Conservation (phyloP, 2,888 invertebrate genomes). For the Yponomeuta plumbellus region DNA sequence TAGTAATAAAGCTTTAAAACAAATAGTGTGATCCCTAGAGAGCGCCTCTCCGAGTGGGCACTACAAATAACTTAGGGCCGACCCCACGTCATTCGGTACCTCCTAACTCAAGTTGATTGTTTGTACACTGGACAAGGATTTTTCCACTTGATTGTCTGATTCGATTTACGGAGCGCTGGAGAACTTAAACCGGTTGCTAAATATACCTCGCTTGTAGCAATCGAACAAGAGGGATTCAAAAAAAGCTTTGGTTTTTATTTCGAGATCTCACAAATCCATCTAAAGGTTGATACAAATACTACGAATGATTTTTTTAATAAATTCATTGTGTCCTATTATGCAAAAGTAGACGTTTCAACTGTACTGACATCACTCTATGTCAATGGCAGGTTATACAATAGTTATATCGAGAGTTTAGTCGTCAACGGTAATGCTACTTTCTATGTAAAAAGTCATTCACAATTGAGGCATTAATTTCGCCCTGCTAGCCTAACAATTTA, state of each 20-base stretch:
- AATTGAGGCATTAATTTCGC: too few species aligned
- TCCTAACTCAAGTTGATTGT: constrained; percentile 73
- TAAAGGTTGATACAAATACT: too few species aligned
- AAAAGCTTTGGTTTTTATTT: not conserved
- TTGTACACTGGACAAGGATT: constrained; percentile 71
- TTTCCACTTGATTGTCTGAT: constrained; percentile 77
- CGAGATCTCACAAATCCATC: too few species aligned
- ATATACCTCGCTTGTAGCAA: constrained; percentile 2
- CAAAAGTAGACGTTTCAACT: too few species aligned
- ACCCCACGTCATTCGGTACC: constrained; percentile 58
- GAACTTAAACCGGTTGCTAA: constrained; percentile 38
- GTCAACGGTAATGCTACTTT: too few species aligned
- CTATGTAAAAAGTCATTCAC: too few species aligned
- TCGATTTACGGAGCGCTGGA: constrained; percentile 56
- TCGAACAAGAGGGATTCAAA: not conserved
- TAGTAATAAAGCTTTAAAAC: constrained; percentile 76
- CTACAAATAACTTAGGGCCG: constrained; percentile 56
- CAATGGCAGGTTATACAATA: too few species aligned
- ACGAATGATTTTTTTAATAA: too few species aligned
- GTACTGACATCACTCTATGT: too few species aligned
- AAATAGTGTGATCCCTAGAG: constrained; percentile 59
- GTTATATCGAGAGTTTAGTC: too few species aligned
- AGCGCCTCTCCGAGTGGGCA: constrained; percentile 36
- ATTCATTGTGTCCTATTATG: too few species aligned
- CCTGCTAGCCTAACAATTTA: too few species aligned